These are phyloP conservation scores for Eilema caniola DNA, from an alignment of 2,888 invertebrate species.

Conservation along the genomic window DNA sequence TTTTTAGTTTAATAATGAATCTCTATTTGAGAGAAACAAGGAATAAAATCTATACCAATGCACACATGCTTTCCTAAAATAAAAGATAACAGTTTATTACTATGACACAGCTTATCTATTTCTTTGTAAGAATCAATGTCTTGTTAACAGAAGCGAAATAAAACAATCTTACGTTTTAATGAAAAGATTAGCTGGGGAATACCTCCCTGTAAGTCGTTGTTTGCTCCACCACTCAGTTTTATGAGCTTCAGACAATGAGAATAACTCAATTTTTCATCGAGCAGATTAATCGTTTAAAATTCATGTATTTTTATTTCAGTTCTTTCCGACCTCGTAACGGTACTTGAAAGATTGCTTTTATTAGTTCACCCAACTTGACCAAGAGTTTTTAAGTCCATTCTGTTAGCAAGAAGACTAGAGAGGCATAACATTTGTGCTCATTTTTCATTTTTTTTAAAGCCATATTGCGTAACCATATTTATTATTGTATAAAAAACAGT, in stretches of 20 bases:
- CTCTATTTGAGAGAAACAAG: too few species aligned
- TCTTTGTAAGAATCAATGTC: background rate
- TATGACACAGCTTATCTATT: too few species aligned
- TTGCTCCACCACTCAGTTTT: constrained; percentile 74
- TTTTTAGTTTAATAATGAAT: too few species aligned
- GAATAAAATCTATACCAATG: too few species aligned
- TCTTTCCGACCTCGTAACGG: constrained; percentile 35
- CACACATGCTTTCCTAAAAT: background rate
- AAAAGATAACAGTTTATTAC: background rate
- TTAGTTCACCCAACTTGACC: constrained; percentile 20
- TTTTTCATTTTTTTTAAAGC: too few species aligned
- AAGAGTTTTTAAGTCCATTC: constrained; percentile 12
- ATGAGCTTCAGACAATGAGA: constrained; percentile 69
- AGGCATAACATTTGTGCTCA: background rate
- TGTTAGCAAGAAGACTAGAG: background rate
- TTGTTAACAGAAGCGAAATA: background rate
- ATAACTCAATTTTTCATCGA: constrained; percentile 75
- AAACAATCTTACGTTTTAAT: constrained; percentile 18
- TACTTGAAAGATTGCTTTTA: constrained; percentile 33
- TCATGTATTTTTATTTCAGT: constrained; percentile 66
- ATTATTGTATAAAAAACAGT: background rate
- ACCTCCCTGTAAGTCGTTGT: constrained; percentile 53
- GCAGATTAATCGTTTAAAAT: constrained; percentile 83
- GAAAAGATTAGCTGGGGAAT: constrained; percentile 25
- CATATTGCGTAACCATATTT: too few species aligned